Evolutionary conservation across 2,113 vertebrate genomes (phyloP).

Genomic region (Mastomys natalensis): DNA sequence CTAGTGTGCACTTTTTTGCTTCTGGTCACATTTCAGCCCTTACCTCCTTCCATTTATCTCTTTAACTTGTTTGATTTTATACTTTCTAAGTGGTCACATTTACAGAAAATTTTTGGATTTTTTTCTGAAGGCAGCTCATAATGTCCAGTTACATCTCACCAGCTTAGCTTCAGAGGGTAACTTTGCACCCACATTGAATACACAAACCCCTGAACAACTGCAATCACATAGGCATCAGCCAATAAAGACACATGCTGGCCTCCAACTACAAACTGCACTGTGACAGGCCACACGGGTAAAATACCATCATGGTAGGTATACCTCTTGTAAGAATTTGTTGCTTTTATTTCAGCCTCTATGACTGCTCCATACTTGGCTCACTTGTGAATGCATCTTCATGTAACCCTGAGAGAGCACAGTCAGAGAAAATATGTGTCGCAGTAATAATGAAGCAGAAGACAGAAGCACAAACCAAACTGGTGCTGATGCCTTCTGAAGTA

Average conservation of each 20-base stretch:
- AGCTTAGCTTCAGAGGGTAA: constrained; percentile 14
- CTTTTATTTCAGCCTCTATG: not conserved
- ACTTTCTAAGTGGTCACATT: not conserved
- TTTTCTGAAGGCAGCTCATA: not conserved
- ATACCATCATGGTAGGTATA: not conserved
- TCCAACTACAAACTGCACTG: not conserved
- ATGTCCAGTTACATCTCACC: not conserved
- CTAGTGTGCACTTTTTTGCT: not conserved
- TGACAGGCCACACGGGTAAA: rapidly evolving
- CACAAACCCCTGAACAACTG: not conserved
- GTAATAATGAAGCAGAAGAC: not conserved
- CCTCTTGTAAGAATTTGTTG: not conserved
- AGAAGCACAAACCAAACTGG: not conserved
- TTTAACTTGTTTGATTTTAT: not conserved
- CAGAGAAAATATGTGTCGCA: not conserved
- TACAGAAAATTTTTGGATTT: not conserved
- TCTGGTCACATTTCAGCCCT: not conserved
- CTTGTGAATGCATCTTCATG: not conserved
- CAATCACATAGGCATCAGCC: not conserved
- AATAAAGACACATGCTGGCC: not conserved
- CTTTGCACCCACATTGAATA: not conserved
- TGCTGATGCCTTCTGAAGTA: not conserved
- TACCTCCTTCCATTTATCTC: not conserved
- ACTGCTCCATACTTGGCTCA: not conserved
- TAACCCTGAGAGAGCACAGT: not conserved